Conservation (phyloP, 2,797 vertebrate species). For the Myripristis jacobus region DNA sequence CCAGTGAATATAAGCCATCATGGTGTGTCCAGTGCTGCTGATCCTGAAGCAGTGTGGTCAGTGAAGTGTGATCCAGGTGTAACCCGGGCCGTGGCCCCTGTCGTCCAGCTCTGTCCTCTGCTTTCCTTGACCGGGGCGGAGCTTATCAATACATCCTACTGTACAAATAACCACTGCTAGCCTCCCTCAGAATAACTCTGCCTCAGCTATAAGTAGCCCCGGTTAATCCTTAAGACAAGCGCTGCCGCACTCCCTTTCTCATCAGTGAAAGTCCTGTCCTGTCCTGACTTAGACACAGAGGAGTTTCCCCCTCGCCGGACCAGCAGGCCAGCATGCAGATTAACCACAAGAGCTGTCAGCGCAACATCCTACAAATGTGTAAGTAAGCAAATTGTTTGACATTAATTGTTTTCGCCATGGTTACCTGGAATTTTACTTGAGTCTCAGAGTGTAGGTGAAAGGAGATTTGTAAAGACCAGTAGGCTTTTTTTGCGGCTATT, state of each 20-base stretch:
- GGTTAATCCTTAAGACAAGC: slow-evolving; percentile 80
- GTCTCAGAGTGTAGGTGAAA: background rate
- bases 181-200: slow-evolving; percentile 70
- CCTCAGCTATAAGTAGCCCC: slow-evolving; percentile 74
- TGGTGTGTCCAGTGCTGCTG: too few relatives aligned
- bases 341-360: slow-evolving; percentile 18
- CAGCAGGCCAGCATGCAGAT: slow-evolving; percentile 56
- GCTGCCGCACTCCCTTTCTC: slow-evolving; percentile 52
- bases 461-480: background rate
- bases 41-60: too few relatives aligned
- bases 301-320: slow-evolving; percentile 38
- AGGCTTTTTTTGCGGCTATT: background rate
- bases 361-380: slow-evolving; percentile 56
- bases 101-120: background rate
- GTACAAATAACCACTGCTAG: slow-evolving; percentile 30
- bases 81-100: background rate
- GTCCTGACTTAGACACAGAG: slow-evolving; percentile 37
- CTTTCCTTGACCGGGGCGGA: slow-evolving; percentile 15
- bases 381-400: slow-evolving; percentile 55
- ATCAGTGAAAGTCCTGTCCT: slow-evolving; percentile 64
- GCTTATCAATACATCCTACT: slow-evolving; percentile 13
- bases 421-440: background rate
- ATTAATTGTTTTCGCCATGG: background rate
- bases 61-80: slow-evolving; percentile 8
- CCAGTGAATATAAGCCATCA: too few relatives aligned